Base-by-base conservation (phyloP, 2,113 vertebrate genomes). In the Symphodus melops region DNA sequence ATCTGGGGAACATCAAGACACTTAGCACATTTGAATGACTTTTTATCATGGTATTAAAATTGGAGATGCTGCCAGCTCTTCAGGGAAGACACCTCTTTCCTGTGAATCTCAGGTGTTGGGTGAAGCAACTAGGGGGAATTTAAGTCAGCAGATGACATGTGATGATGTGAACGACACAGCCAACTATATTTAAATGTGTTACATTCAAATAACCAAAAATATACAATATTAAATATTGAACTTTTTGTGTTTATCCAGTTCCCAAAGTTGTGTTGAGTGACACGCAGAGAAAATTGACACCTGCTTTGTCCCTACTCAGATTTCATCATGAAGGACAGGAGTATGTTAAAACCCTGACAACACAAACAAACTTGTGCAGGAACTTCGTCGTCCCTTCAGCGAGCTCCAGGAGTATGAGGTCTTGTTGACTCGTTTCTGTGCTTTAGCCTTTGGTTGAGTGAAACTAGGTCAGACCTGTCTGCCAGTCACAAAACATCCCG, bases 381-480 rank as follows among this genome's bases (percentile, higher is more conserved):
- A 81, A 85, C 82, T 77, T 75, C 62, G 46, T 9, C 20, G 28
- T 67, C 67, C 74, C 79, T 67, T 83, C 42, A 44, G 77, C 61
- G 23, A 68, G 28, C 41, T 48, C 13, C 61, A 51, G 69, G 69
- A 84, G 79, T 76, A 78, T 68, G 61, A 86, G 78, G 77, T 80
- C 73, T 84, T 56, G 82, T 75, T 59, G 71, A 63, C 70, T 79
- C 4, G 67, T 70, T 83, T 86, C 66, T 71, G 9, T 11, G 75
- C 67, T 82, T 79, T 72, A 64, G 84, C 84, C 84, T 61, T 82
- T 75, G 77, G 82, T 77, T 37, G 64, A 76, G 41, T 37, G 54
- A 84, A 92, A 88, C 46, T 91, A 68, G 89, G 89, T 92, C 91
- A 88, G 84, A 85, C 77, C 79, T 72, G 86, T 86, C 85, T 89